These are phyloP conservation scores for Lepidotrigona ventralis DNA, from an alignment of 1,140 invertebrate genomes.

Conservation along the genomic window DNA sequence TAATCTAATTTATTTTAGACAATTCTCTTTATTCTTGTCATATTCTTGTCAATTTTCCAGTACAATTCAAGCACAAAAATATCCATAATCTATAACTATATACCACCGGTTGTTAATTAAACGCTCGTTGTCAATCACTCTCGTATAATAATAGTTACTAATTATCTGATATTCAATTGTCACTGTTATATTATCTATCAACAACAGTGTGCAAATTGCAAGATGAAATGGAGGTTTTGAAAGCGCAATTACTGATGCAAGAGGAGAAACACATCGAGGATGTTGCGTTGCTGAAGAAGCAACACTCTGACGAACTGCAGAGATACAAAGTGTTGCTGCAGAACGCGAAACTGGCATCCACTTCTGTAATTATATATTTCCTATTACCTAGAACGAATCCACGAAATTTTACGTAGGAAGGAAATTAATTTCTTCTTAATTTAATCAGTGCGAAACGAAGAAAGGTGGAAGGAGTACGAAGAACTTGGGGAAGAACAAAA, in stretches of 20 bases:
- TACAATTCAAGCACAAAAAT: too few species aligned
- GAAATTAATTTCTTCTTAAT: background rate
- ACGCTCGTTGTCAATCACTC: too few species aligned
- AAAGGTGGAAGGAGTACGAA: background rate
- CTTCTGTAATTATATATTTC: conserved; percentile 9
- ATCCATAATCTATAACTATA: too few species aligned
- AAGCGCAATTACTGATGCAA: conserved; percentile 25
- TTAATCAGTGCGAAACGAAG: background rate
- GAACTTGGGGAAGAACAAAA: background rate
- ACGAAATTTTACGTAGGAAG: background rate
- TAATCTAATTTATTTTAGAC: background rate
- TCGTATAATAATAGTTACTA: background rate
- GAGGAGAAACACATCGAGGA: conserved; percentile 45
- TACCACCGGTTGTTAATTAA: too few species aligned
- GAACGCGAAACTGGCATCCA: background rate
- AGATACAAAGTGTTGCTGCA: conserved; percentile 28
- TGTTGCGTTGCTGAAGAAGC: conserved; percentile 26
- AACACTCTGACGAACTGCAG: conserved; percentile 43
- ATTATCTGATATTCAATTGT: background rate
- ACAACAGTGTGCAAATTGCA: conserved; percentile 53
- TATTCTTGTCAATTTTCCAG: too few species aligned
- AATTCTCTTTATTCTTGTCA: too few species aligned
- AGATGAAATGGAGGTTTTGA: conserved; percentile 47
- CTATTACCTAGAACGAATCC: background rate
- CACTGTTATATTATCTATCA: background rate